Base-by-base conservation (phyloP, 2,888 invertebrate genomes). In the Pseudococcus longispinus region DNA sequence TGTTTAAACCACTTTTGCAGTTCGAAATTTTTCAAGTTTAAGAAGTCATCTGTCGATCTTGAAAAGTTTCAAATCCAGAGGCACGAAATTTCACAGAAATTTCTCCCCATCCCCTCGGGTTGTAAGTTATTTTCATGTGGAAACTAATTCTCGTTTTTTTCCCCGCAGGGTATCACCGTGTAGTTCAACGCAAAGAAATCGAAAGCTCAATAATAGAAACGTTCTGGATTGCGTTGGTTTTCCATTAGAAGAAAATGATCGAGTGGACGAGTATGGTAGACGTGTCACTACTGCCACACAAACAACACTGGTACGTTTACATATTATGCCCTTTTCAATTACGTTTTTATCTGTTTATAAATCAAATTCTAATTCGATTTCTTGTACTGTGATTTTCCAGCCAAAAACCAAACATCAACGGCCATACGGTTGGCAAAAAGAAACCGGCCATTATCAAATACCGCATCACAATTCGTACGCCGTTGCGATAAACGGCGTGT, bases 371-470 rank as follows among this genome's bases (percentile, higher is more conserved):
- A 77, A 70, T 70, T 29, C 29, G 8, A 29, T 18, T 70, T 70
- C 29, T 18, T n/a, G n/a, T 51, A n/a, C n/a, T n/a, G n/a, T n/a
- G n/a, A n/a, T n/a, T n/a, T 51, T 51, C 2, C 91, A 95, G 95
- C 95, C 95, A 46, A 95, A 95, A 92, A 95, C 95, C 60, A 93
- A 93, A 89, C 95, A 95, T 90, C 94, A 94, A 90, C 92, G 95
- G 89, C 95, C 95, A 8, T 95, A 93, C 89, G 95, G 95, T 37
- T 95, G 95, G 95, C 94, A 95, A 89, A 93, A 93, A 89, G 91
- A 87, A 74, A 88, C 89, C 88, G 87, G 88, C 83, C 20, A 5
- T 37, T 37, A 74, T 74, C 60, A 51, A 55, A 20, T 26, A 86
- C 32, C 86, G 2, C 55, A 32, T 42, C 32, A 32, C 15, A 44